Evolutionary conservation across 2,113 vertebrate genomes (phyloP).

Genomic region (Chelonoidis abingdonii): DNA sequence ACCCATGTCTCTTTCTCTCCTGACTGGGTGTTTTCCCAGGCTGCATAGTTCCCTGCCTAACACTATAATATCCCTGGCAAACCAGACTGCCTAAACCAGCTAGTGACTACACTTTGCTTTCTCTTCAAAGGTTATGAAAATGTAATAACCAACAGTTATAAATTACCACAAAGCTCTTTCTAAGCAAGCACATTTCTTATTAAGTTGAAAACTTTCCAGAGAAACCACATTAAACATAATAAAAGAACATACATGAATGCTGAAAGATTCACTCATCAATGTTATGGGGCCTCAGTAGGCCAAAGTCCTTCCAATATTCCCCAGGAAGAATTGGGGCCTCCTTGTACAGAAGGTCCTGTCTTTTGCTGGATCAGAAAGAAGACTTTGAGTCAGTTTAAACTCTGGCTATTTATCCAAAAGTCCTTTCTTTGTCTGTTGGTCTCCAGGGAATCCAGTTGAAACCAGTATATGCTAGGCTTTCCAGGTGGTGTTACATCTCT

Average conservation of each 20-base stretch:
- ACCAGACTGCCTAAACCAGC: background rate
- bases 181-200: background rate
- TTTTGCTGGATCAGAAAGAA: background rate
- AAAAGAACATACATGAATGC: background rate
- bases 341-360: background rate
- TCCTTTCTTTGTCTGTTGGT: background rate
- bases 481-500: background rate
- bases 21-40: background rate
- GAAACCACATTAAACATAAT: background rate
- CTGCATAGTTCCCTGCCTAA: background rate
- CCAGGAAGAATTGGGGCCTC: background rate
- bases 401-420: background rate
- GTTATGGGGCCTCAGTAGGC: background rate
- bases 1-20: background rate
- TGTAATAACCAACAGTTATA: background rate
- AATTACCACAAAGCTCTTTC: background rate
- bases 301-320: background rate
- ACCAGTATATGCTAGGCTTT: background rate
- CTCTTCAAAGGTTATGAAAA: background rate
- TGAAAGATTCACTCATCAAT: background rate
- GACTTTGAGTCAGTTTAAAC: background rate
- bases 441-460: background rate
- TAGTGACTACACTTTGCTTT: background rate
- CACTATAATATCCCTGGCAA: background rate
- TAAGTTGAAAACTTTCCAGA: background rate